A percentile compares a stretch with the other conserved stretches of the same genome.
Evolutionary conservation across 2,113 vertebrate genomes (phyloP).

Genomic region (Isurus oxyrinchus): DNA sequence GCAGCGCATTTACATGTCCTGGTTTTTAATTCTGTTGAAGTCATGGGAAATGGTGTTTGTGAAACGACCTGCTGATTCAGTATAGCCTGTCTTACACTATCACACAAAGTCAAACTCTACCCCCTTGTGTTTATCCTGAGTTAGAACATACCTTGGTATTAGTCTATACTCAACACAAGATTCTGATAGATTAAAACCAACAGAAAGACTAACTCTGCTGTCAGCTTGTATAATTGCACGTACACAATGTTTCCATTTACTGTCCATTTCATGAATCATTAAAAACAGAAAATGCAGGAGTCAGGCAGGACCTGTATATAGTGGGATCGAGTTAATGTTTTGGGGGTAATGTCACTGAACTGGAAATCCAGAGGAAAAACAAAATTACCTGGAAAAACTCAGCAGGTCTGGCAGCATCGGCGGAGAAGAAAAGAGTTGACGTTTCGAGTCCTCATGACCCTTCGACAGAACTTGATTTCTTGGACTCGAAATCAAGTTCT

Average conservation of each 20-base stretch:
- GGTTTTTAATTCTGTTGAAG: background rate
- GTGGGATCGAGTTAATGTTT: background rate
- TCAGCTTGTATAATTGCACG: background rate
- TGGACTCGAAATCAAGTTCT: too few relatives aligned
- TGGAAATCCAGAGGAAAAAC: too few relatives aligned
- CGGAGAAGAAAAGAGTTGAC: too few relatives aligned
- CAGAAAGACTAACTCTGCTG: background rate
- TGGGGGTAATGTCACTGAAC: too few relatives aligned
- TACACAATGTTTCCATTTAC: background rate
- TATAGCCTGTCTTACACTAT: too few relatives aligned
- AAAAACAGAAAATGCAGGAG: background rate
- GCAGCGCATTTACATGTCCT: background rate
- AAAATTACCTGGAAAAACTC: too few relatives aligned
- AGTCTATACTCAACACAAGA: background rate
- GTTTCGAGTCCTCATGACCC: too few relatives aligned
- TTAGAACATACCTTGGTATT: background rate
- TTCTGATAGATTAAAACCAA: background rate
- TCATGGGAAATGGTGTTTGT: background rate
- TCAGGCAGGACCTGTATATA: background rate
- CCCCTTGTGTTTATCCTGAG: background rate
- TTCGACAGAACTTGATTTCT: too few relatives aligned
- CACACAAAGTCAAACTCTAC: background rate
- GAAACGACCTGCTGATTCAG: background rate
- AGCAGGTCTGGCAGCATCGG: too few relatives aligned
- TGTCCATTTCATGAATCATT: background rate